Evolutionary conservation across 2,888 invertebrate genomes (phyloP), one percentile per base, ranked within the genome.

Genomic region (Amiota communis): DNA sequence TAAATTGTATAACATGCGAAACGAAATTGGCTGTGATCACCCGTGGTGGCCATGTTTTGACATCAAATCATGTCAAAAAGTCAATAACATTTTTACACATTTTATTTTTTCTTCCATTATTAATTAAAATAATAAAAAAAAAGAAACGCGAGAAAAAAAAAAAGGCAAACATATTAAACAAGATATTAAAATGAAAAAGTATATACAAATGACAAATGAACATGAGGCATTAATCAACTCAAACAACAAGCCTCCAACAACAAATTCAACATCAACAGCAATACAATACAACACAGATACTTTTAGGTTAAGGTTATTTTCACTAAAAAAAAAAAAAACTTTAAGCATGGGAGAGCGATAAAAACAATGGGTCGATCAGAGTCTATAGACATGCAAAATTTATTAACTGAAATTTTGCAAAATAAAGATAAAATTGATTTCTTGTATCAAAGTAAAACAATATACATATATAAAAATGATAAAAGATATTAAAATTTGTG

Each of bases 271-370:
- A 53, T 15, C n/a, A 53, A 53, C 65, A 36, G 36, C 36, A 6
- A 36, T 56, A 23, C 36, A 17, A n/a, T 10, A 15, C 47, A 13
- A 46, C 64, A 8, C 56, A n/a, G n/a, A 10, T 1, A 57, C 56
- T 70, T 59, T 70, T 70, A 59, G 70, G 70, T 70, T 70, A 70
- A 70, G 70, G 70, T 70, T 70, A 70, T 70, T 70, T 70, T 70
- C 70, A 70, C 59, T 47, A 67, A 59, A 53, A 53, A 10, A 53
- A 53, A 53, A 53, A 53, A 53, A 53, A 13, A 53, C 12, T n/a
- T n/a, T 53, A 23, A 36, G 6, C 36, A 36, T 36, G 36, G 36
- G 36, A 6, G 10, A 56, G 10, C 15, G 13, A 56, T 47, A 70
- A 12, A n/a, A 57, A 53, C 15, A 53, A 53, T 15, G 48, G 11